Evolutionary conservation across 30 jellyfish, hydroid and myxozoan genomes (phyloP).

Genomic region (Hydra vulgaris): DNA sequence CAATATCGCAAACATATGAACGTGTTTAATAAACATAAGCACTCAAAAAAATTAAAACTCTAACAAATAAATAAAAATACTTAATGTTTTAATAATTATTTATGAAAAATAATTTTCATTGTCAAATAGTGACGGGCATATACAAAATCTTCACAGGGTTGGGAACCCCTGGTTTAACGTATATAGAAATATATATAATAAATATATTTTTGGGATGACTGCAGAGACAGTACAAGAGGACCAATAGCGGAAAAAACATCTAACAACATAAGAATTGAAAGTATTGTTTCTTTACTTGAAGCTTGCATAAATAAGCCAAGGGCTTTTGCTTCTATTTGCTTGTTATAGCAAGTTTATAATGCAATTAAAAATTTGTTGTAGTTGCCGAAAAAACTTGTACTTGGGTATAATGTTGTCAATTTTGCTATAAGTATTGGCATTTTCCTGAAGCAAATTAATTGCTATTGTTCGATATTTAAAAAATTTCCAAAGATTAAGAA

Average conservation of each 20-base stretch:
- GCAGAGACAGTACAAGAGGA: background rate
- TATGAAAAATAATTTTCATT: too few relatives aligned
- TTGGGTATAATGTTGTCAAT: background rate
- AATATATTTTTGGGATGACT: background rate
- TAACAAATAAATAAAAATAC: too few relatives aligned
- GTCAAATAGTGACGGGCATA: too few relatives aligned
- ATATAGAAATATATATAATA: background rate
- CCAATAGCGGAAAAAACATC: constrained; percentile 3
- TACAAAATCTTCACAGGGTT: background rate
- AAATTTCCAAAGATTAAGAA: background rate
- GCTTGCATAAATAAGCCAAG: constrained; percentile 12
- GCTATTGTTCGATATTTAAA: constrained; percentile 10
- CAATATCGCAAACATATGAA: too few relatives aligned
- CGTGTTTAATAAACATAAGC: too few relatives aligned
- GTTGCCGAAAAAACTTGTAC: too few relatives aligned
- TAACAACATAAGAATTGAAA: background rate
- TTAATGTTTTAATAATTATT: too few relatives aligned
- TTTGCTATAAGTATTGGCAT: background rate
- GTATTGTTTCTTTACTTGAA: background rate
- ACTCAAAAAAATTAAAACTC: too few relatives aligned
- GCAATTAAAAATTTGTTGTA: background rate
- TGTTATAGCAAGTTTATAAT: background rate
- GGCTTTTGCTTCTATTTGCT: constrained; percentile 10
- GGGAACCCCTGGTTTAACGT: background rate
- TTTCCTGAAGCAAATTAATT: background rate